Evolutionary conservation across 2,797 vertebrate species (phyloP), one percentile per base, ranked within the genome.

Genomic region (Champsocephalus gunnari): DNA sequence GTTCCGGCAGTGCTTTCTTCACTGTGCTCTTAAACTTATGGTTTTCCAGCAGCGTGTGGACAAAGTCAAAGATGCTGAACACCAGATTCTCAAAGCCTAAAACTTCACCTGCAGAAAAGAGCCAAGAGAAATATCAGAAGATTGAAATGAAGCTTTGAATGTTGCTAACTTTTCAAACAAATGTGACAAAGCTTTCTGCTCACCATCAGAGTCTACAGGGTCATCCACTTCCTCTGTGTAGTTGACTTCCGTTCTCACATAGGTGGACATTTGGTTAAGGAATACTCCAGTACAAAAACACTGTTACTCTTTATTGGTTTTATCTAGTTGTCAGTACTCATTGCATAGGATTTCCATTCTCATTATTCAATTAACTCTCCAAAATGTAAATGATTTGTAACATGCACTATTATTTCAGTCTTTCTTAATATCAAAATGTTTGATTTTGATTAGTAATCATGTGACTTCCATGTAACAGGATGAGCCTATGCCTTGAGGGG

Each of bases 61-160:
- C 98, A 87, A 99, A 99, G 84, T 99, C 98, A 87, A 99, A 99
- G 89, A 99, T 99, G 92, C 97, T 98, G 87, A 99, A 99, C 66
- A 99, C 97, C 6, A 99, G 94, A 82, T 99, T 99, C 89, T 99
- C 98, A 91, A 99, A 99, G 68, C 98, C 98, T 88, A 99, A 87
- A 67, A 99, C 98, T 89, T 99, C 98, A 85, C 98, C 98, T 99
- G 91, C n/a, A 66, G 47, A 66, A 63, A 57, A 0, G 9, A 58
- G 21, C 8, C 21, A 19, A 24, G 8, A 1, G 45, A 13, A 48
- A 21, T 2, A 61, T 3, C 11, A 53, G 12, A 60, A 0, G 38
- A 45, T 44, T 2, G 51, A 3, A 38, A 38, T 38, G 34, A 0
- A 2, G 19, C 21, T 21, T 43, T 2, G 12, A 41, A 54, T 24